Conservation (phyloP, 2,797 vertebrate genomes). For the Neosilurus mollespiculum region DNA sequence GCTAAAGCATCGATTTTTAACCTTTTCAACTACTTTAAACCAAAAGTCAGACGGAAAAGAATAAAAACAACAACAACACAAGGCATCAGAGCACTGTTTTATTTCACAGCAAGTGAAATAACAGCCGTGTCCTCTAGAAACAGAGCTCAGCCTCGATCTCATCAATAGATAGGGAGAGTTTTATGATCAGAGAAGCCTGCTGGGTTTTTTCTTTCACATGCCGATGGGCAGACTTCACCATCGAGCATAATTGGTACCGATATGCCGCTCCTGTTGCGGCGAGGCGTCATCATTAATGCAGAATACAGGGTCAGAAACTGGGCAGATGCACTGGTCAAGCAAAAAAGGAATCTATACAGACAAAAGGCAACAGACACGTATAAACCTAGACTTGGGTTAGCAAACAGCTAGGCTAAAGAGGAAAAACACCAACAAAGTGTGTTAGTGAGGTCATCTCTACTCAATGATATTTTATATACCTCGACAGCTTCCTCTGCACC, state of each 20-base stretch:
- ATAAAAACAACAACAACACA: neutral
- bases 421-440: neutral
- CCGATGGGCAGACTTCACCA: slow-evolving; percentile 59
- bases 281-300: slow-evolving; percentile 80
- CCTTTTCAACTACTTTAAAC: neutral
- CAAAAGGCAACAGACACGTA: neutral
- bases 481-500: too few species aligned
- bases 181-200: slow-evolving; percentile 60
- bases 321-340: slow-evolving; percentile 72
- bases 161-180: slow-evolving; percentile 65
- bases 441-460: too few species aligned
- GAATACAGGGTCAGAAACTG: slow-evolving; percentile 55
- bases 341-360: slow-evolving; percentile 62
- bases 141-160: slow-evolving; percentile 64
- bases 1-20: neutral
- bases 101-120: slow-evolving; percentile 5
- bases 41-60: neutral
- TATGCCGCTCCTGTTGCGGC: slow-evolving; percentile 73
- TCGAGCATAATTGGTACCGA: slow-evolving; percentile 72
- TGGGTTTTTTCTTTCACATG: slow-evolving; percentile 8
- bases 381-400: neutral
- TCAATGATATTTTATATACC: too few species aligned
- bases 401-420: neutral
- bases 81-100: neutral
- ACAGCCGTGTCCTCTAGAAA: slow-evolving; percentile 63